Evolutionary conservation across 2,888 invertebrate genomes (phyloP).

Genomic region (Caenorhabditis sp.): DNA sequence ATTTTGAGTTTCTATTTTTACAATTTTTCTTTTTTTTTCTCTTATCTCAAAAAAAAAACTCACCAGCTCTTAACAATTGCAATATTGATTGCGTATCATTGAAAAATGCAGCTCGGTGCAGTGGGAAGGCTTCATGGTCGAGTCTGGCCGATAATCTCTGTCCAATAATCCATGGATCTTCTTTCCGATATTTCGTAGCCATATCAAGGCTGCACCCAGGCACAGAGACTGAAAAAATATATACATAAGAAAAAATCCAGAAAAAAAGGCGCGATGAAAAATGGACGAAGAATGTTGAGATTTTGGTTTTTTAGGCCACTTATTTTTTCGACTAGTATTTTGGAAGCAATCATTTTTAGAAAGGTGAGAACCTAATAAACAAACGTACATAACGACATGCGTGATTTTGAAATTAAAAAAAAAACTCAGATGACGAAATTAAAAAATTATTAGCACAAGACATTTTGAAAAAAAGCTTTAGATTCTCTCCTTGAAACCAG

Average conservation of each 20-base stretch:
- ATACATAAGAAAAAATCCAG: neutral
- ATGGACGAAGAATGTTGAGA: neutral
- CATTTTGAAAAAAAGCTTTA: neutral
- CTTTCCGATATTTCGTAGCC: conserved; percentile 32
- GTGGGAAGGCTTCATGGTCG: conserved; percentile 54
- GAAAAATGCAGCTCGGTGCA: conserved; percentile 67
- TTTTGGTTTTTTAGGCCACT: neutral
- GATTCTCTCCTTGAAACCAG: no score
- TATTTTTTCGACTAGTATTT: neutral
- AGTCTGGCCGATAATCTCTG: conserved; percentile 35
- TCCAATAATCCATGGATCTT: conserved; percentile 34
- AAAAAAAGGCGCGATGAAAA: neutral
- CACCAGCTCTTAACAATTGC: conserved; percentile 51
- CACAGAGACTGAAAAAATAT: neutral
- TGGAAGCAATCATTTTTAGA: no score
- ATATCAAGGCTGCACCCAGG: conserved; percentile 6
- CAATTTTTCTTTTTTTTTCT: conserved; percentile 1
- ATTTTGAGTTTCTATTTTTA: neutral
- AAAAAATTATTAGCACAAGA: neutral
- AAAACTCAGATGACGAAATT: no score
- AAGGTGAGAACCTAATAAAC: no score
- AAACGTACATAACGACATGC: no score
- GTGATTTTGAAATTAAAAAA: no score
- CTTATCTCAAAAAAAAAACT: neutral
- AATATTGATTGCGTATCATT: conserved; percentile 61